Percentiles rank a stretch among this genome's conserved stretches.
These are phyloP conservation scores for Callyntrura sp. DNA, from an alignment of 2,888 invertebrate genomes.

Conservation along the genomic window DNA sequence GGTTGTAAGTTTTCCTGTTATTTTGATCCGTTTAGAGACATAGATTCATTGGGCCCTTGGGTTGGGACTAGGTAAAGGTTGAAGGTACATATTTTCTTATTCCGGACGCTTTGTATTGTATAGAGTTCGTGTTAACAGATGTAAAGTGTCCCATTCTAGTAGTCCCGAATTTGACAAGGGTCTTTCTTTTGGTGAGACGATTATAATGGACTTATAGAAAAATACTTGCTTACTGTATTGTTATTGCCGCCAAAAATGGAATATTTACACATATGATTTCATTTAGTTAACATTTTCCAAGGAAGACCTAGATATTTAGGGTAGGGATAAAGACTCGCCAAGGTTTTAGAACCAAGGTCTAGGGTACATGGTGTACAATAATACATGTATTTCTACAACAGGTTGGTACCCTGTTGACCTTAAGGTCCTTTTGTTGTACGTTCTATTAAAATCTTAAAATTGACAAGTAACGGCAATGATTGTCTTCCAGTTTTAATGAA, in stretches of 20 bases:
- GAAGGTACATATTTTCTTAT: constrained; percentile 5
- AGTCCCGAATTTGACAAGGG: constrained; percentile 34
- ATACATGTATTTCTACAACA: neutral
- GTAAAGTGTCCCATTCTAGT: neutral
- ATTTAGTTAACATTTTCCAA: neutral
- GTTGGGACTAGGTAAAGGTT: neutral
- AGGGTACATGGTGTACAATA: no score
- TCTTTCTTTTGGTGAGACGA: neutral
- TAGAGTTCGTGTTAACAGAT: constrained; percentile 2
- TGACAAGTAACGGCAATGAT: no score
- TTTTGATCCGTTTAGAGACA: constrained; percentile 32
- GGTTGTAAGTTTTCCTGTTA: constrained; percentile 16
- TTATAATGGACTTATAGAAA: neutral
- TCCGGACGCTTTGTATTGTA: neutral
- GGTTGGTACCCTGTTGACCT: neutral
- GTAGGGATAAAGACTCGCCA: neutral
- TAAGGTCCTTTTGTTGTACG: no score
- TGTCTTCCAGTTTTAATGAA: no score
- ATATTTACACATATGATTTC: neutral
- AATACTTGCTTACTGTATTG: neutral
- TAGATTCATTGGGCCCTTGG: neutral
- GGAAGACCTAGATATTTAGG: neutral
- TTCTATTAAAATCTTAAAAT: no score
- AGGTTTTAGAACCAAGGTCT: no score
- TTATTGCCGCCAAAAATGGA: constrained; percentile 14